phyloP scores from a whole-genome alignment of 2,888 invertebrate genomes.

The Nowickia ferox region DNA sequence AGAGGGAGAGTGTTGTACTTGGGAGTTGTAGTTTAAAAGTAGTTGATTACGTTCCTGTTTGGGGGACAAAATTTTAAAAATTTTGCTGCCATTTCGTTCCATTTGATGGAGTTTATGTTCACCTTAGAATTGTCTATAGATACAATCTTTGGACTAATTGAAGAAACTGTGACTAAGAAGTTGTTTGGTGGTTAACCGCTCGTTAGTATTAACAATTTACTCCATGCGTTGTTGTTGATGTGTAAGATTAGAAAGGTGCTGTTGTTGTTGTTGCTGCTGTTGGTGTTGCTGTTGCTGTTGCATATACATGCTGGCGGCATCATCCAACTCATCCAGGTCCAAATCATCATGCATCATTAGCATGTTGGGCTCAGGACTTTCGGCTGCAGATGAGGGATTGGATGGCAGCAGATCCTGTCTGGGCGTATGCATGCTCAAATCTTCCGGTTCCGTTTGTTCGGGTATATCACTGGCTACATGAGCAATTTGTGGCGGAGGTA shows the following conservation, averaged over 20 bases:
- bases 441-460: slow-evolving; percentile 96
- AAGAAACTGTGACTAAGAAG: slow-evolving; percentile 39
- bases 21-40: slow-evolving; percentile 33
- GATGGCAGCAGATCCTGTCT: slow-evolving; percentile 72
- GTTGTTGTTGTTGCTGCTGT: slow-evolving; percentile 77
- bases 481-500: slow-evolving; percentile 83
- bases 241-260: slow-evolving; percentile 59
- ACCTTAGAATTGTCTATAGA: slow-evolving; percentile 48
- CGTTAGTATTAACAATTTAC: slow-evolving; percentile 47
- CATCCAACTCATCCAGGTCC: slow-evolving; percentile 85
- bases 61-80: slow-evolving; percentile 56
- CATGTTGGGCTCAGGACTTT: slow-evolving; percentile 66
- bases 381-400: slow-evolving; percentile 75
- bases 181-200: background rate
- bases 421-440: slow-evolving; percentile 88
- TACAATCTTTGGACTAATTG: slow-evolving; percentile 73
- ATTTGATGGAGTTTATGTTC: slow-evolving; percentile 61
- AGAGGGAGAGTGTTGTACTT: slow-evolving; percentile 13
- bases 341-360: slow-evolving; percentile 83
- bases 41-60: slow-evolving; percentile 22
- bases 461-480: slow-evolving; percentile 84
- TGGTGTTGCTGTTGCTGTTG: slow-evolving; percentile 79
- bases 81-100: slow-evolving; percentile 50
- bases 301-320: slow-evolving; percentile 84
- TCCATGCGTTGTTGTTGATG: slow-evolving; percentile 70